Conservation (phyloP, 2,113 vertebrate genomes). For the Gobiocypris rarus region DNA sequence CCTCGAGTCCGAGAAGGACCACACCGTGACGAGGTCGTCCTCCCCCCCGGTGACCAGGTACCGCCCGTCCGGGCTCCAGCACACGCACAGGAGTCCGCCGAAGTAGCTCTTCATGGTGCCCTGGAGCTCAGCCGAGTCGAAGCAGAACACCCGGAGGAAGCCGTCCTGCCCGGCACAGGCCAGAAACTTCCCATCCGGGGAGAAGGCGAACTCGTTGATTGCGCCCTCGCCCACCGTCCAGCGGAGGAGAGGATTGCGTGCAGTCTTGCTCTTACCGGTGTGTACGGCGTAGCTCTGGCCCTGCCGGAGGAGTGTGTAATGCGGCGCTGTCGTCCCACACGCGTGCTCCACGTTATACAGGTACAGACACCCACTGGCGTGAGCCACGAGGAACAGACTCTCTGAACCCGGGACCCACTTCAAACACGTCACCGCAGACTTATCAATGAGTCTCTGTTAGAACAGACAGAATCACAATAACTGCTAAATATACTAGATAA, state of each 20-base stretch:
- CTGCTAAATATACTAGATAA: too few relatives aligned
- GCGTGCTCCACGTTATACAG: constrained; percentile 98
- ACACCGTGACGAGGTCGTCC: constrained; percentile 97
- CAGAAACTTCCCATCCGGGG: constrained; percentile 95
- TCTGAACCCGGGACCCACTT: constrained; percentile 98
- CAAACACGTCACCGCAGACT: constrained; percentile 96
- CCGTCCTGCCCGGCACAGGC: constrained; percentile 96
- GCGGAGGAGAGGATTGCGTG: constrained; percentile 93
- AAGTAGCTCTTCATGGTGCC: constrained; percentile 99
- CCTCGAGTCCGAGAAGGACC: constrained; percentile 93
- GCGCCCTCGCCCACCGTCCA: constrained; percentile 98
- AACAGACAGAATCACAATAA: constrained; percentile 10
- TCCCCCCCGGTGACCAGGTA: constrained; percentile 96
- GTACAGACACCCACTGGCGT: constrained; percentile 96
- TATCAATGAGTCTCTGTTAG: constrained; percentile 96
- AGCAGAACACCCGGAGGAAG: constrained; percentile 95
- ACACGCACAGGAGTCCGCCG: constrained; percentile 94
- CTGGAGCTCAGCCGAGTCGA: constrained; percentile 93
- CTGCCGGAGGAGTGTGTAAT: constrained; percentile 98
- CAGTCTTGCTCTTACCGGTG: constrained; percentile 99
- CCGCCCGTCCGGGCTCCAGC: constrained; percentile 97
- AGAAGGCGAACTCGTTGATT: constrained; percentile 97
- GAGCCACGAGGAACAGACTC: constrained; percentile 96
- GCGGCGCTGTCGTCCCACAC: constrained; percentile 94
- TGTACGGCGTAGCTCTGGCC: constrained; percentile 96